Percentiles rank a stretch among this genome's conserved stretches.
Conservation (phyloP, 2,888 invertebrate genomes). For the Diloba caeruleocephala region DNA sequence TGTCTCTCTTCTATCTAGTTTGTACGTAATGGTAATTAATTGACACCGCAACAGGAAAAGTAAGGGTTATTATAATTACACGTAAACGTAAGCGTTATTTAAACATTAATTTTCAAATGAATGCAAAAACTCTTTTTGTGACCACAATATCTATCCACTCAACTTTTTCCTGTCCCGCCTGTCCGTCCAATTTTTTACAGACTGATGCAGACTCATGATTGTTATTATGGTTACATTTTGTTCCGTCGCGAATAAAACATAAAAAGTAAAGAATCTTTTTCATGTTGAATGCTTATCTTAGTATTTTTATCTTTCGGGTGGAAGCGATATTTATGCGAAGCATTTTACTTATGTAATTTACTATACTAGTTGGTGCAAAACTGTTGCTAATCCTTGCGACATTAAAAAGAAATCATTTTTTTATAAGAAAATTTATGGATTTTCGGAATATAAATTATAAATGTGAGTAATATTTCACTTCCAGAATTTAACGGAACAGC, state of each 20-base stretch:
- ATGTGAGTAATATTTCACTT: too few species aligned
- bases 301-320: neutral
- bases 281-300: constrained; percentile 16
- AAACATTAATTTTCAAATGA: constrained; percentile 11
- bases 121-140: constrained; percentile 10
- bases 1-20: too few species aligned
- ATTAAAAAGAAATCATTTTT: too few species aligned
- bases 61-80: neutral
- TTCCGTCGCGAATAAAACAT: constrained; percentile 13
- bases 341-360: too few species aligned
- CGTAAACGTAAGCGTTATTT: neutral
- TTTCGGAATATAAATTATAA: too few species aligned
- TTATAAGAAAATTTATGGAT: too few species aligned
- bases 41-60: too few species aligned
- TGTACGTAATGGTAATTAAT: too few species aligned
- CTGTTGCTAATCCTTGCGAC: too few species aligned
- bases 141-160: constrained; percentile 17
- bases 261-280: constrained; percentile 28
- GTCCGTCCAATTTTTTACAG: constrained; percentile 23
- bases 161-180: constrained; percentile 9
- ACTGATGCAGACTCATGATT: constrained; percentile 36
- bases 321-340: too few species aligned
- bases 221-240: constrained; percentile 19
- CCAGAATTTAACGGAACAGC: too few species aligned
- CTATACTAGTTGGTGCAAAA: too few species aligned